Evolutionary conservation across 2,113 vertebrate species (phyloP), one percentile per base, ranked within the genome.

Genomic region (Phaethon lepturus): DNA sequence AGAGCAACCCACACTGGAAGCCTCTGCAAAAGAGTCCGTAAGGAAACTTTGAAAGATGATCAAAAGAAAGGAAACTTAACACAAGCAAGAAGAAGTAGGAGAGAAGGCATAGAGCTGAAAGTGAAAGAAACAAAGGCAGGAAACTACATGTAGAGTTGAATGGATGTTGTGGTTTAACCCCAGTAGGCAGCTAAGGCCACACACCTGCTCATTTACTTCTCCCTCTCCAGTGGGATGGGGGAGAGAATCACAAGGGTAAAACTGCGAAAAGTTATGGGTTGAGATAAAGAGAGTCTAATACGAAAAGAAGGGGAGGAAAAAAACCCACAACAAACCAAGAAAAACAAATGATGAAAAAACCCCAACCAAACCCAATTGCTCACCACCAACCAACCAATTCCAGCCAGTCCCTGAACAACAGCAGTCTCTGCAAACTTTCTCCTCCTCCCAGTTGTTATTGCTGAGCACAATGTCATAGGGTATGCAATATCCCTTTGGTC

Each of bases 151-250:
- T 26, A 47, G 55, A 63, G 68, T 6, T 40, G 44, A 90, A 68
- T 7, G 7, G 49, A 35, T 26, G 14, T 4, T 0, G 0, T 38
- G 35, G 63, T 45, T 80, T 67, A 47, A 67, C 22, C 3, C 7
- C 20, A 60, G 6, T 2, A 60, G 40, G n/a, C 15, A 45, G 26
- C n/a, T 63, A 35, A 74, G 13, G 3, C 28, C 11, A 29, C 6
- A 31, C 17, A 62, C 53, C 11, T 56, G 5, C 28, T 42, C 4
- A 17, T 17, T 45, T 17, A 1, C 17, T 76, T 38, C 38, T 38
- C 56, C 52, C 56, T 5, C 14, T 53, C 10, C 6, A 58, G 18
- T 23, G 38, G 7, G 16, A 49, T 29, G 13, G 24, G 29, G 49
- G 16, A 86, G 14, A 90, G 25, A 52, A 73, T 11, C 19, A 4